These are phyloP conservation scores for Drosophila melanocephala DNA, from an alignment of 2,888 invertebrate genomes.

Conservation along the genomic window DNA sequence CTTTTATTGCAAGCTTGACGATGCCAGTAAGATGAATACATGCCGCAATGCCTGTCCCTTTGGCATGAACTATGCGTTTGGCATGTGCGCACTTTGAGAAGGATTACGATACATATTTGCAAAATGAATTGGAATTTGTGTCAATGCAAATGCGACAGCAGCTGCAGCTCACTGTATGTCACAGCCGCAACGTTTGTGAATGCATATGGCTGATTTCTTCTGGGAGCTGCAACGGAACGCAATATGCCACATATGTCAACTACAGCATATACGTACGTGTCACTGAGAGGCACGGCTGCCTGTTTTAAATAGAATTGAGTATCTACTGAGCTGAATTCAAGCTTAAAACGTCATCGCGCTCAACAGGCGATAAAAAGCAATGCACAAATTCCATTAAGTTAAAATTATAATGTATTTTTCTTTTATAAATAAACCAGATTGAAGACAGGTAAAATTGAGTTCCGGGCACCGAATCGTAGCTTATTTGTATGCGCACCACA, in stretches of 20 bases:
- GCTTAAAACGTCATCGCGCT: slow-evolving; percentile 36
- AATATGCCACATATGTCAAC: slow-evolving; percentile 50
- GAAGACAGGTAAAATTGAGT: slow-evolving; percentile 19
- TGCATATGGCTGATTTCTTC: slow-evolving; percentile 66
- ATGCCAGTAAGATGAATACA: neutral
- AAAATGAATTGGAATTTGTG: slow-evolving; percentile 75
- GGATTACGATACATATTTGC: slow-evolving; percentile 76
- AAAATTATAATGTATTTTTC: slow-evolving; percentile 54
- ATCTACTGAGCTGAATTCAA: slow-evolving; percentile 28
- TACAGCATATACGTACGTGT: slow-evolving; percentile 16
- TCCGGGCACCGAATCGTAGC: slow-evolving; percentile 11
- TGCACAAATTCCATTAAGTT: slow-evolving; percentile 56
- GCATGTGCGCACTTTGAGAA: slow-evolving; percentile 65
- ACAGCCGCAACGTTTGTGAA: slow-evolving; percentile 36
- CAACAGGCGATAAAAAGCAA: slow-evolving; percentile 33
- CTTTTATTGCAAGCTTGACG: slow-evolving; percentile 19
- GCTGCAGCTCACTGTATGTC: slow-evolving; percentile 33
- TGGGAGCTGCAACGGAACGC: slow-evolving; percentile 32
- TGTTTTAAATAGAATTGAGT: slow-evolving; percentile 20
- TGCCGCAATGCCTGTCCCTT: neutral
- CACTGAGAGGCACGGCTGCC: slow-evolving; percentile 12
- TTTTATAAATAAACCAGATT: slow-evolving; percentile 50
- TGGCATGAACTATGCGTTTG: slow-evolving; percentile 35
- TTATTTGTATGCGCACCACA: slow-evolving; percentile 69
- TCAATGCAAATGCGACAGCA: slow-evolving; percentile 45